Base-by-base conservation (phyloP, 2,888 invertebrate genomes). In the Caenorhabditis angaria region DNA sequence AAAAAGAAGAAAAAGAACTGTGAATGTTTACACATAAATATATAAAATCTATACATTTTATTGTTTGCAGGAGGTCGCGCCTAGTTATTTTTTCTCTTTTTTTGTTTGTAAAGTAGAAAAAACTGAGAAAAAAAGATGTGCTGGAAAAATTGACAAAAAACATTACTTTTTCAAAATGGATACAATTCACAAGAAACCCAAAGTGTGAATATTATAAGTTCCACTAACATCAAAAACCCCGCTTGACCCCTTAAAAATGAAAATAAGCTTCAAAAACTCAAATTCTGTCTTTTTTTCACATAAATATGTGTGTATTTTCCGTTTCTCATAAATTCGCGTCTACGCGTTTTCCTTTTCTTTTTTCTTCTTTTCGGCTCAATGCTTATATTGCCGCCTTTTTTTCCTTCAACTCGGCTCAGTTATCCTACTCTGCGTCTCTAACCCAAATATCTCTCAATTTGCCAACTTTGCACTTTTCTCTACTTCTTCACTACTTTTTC, bases 291-390 rank as follows among this genome's bases (percentile, higher is more conserved):
- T 14, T 12, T 14, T 41, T 14, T 18, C 18, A 10, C 41, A 41
- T 41, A 41, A 41, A 12, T 41, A 41, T 41, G 18, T 41, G 41
- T 41, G 41, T 18, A 41, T 41, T 41, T 41, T 41, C 41, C 41
- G 41, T 41, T 41, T 41, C 41, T 41, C 41, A 68, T 63, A 48
- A 64, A 64, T 65, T 57, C 58, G 53, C 24, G 24, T 51, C 50
- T 22, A 35, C n/a, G 29, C 57, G 20, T 54, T 47, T 48, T 18
- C 63, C 47, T 10, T 22, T 35, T 47, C 48, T 32, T 29, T 18
- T 60, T 51, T 27, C 18, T 41, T 41, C 18, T 14, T 41, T 41
- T 41, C 41, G 41, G 41, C 41, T 41, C 41, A n/a, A n/a, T n/a
- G n/a, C n/a, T n/a, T n/a, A n/a, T n/a, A n/a, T n/a, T n/a, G 41